Conservation (phyloP, 2,888 invertebrate species). For the Camptogramma bilineatum region DNA sequence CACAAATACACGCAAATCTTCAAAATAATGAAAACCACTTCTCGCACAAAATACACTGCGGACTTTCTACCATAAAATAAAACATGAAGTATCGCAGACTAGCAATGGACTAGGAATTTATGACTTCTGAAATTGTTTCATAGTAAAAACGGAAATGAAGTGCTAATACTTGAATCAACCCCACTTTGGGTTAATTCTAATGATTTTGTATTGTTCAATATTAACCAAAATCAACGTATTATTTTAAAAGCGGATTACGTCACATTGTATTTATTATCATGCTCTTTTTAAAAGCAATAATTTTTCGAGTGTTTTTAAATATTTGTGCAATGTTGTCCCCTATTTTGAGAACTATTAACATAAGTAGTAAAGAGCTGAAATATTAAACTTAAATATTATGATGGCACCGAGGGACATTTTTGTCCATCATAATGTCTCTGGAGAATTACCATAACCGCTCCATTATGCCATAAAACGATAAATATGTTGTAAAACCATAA, state of each 20-base stretch:
- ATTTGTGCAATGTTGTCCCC: background rate
- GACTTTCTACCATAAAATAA: background rate
- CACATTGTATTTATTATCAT: too few relatives aligned
- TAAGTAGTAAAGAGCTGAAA: background rate
- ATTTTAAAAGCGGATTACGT: conserved; percentile 1
- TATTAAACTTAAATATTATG: conserved; percentile 2
- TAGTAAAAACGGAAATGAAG: conserved; percentile 27
- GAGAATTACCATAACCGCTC: conserved; percentile 71
- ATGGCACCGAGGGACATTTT: conserved; percentile 43
- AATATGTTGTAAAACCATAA: conserved; percentile 84
- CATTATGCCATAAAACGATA: conserved; percentile 78
- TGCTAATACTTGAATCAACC: conserved; percentile 56
- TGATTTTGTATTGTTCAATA: conserved; percentile 55
- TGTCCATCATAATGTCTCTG: conserved; percentile 47
- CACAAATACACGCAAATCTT: conserved; percentile 21
- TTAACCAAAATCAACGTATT: background rate
- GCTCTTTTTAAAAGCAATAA: too few relatives aligned
- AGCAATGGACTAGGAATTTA: conserved; percentile 37
- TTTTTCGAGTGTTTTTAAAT: background rate
- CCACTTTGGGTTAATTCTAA: conserved; percentile 61
- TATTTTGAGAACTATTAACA: background rate
- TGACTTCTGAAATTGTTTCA: background rate
- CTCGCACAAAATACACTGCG: conserved; percentile 42
- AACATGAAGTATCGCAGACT: background rate
- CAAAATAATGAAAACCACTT: conserved; percentile 1